Evolutionary conservation across 2,113 vertebrate species (phyloP).

Genomic region (Grallaria varia): DNA sequence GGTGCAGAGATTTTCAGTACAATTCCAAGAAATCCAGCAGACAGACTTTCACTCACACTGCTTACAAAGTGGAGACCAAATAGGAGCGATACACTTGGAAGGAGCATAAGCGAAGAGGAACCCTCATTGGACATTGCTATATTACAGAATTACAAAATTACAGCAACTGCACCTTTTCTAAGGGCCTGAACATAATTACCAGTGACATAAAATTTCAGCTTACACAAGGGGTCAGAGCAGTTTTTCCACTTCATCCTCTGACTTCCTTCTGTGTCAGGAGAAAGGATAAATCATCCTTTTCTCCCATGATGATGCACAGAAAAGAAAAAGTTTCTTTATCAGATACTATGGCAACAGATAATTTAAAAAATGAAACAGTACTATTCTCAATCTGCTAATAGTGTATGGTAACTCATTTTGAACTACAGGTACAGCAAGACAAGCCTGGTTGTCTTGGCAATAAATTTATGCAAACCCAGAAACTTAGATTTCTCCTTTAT

Average conservation of each 20-base stretch:
- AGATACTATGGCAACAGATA: neutral
- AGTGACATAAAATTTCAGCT: neutral
- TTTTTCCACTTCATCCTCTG: neutral
- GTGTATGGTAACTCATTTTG: neutral
- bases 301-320: neutral
- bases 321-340: neutral
- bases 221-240: neutral
- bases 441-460: neutral
- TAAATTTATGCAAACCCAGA: neutral
- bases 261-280: neutral
- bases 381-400: neutral
- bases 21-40: neutral
- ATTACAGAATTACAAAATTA: neutral
- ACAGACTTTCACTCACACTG: neutral
- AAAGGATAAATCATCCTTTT: neutral
- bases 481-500: neutral
- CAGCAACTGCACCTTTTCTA: neutral
- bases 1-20: accelerated
- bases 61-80: neutral
- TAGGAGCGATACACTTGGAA: neutral
- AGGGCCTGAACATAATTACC: neutral
- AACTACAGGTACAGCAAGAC: neutral
- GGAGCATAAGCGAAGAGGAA: neutral
- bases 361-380: neutral
- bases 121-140: neutral